Evolutionary conservation across 1,140 invertebrate species (phyloP), one percentile per base, ranked within the genome.

Genomic region (Bactericera cockerelli): DNA sequence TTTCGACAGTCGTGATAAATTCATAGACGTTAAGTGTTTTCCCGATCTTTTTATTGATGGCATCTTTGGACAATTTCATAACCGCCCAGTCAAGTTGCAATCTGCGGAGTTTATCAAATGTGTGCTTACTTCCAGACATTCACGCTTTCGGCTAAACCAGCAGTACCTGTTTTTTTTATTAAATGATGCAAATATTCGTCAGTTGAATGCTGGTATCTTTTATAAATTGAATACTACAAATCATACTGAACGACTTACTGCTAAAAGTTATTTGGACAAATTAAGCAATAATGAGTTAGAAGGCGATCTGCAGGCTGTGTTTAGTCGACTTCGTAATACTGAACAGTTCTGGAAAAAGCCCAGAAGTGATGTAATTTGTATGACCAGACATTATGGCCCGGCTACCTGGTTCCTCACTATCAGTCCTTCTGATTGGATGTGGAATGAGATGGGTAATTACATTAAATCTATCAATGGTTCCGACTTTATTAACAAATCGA

Each of bases 141-240:
- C 63, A 11, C 60, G 61, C 61, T 69, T 64, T 63, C 55, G 67
- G 49, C 59, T 63, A 33, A 66, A 68, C 63, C 63, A 65, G 33
- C 66, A 68, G 61, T 68, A 67, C 58, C 25, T 67, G 14, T 68
- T 69, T 55, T 67, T 59, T 63, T 61, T 68, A 19, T 57, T 67
- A 22, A 63, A 67, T 61, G 63, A 69, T 60, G 31, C 54, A 38
- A 56, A 56, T n/a, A 56, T 63, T 16, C n/a, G 63, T 1, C 63
- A 63, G 39, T 28, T 63, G 11, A 60, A 25, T 49, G 28, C 49
- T 60, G 63, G 63, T 13, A 56, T 63, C 28, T 63, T 56, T 60
- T 39, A 60, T 53, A 63, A 63, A 36, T 14, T 63, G 26, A 63
- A 63, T 60, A 38, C 54, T 13, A 33, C 53, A 11, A 62, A 63